Percentiles rank a stretch among this genome's conserved stretches.
phyloP scores from a whole-genome alignment of 2,888 invertebrate genomes.

The Azorinus chamasolen region DNA sequence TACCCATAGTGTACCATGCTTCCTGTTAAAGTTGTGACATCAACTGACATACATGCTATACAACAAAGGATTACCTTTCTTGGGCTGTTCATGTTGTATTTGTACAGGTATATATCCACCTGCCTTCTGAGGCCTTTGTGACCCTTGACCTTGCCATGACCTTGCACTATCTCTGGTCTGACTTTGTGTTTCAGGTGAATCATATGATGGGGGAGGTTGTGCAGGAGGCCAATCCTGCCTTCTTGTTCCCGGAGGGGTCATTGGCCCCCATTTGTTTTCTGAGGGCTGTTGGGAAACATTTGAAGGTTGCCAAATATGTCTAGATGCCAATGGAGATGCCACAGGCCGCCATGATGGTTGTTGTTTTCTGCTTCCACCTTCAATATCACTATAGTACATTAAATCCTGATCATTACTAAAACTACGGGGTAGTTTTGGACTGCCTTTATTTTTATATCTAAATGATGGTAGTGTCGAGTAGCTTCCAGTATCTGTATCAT shows the following conservation, averaged over 20 bases:
- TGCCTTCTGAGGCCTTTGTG: slow-evolving; percentile 3
- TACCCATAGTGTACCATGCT: too few relatives aligned
- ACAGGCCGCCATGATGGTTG: slow-evolving; percentile 54
- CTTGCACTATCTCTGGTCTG: neutral
- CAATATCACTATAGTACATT: slow-evolving; percentile 53
- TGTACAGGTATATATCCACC: slow-evolving; percentile 48
- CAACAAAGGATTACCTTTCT: slow-evolving; percentile 42
- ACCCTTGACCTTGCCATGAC: slow-evolving; percentile 7
- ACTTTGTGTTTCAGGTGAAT: neutral
- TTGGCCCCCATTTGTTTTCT: slow-evolving; percentile 38
- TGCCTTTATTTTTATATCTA: slow-evolving; percentile 36
- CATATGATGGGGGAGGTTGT: neutral
- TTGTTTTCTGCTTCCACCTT: slow-evolving; percentile 51
- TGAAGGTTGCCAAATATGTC: slow-evolving; percentile 36
- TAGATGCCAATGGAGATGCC: slow-evolving; percentile 30
- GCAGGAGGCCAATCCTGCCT: neutral
- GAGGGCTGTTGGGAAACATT: slow-evolving; percentile 2
- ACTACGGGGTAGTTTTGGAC: slow-evolving; percentile 35
- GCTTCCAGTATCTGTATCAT: slow-evolving; percentile 65
- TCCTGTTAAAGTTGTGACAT: neutral
- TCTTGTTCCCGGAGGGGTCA: slow-evolving; percentile 19
- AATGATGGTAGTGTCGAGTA: slow-evolving; percentile 73
- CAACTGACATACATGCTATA: slow-evolving; percentile 2
- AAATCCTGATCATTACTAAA: slow-evolving; percentile 43
- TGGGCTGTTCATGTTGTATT: slow-evolving; percentile 54